A percentile compares a stretch with the other conserved stretches of the same genome.
Evolutionary conservation across 2,888 invertebrate genomes (phyloP).

Genomic region (Meiosimyza platycephala): DNA sequence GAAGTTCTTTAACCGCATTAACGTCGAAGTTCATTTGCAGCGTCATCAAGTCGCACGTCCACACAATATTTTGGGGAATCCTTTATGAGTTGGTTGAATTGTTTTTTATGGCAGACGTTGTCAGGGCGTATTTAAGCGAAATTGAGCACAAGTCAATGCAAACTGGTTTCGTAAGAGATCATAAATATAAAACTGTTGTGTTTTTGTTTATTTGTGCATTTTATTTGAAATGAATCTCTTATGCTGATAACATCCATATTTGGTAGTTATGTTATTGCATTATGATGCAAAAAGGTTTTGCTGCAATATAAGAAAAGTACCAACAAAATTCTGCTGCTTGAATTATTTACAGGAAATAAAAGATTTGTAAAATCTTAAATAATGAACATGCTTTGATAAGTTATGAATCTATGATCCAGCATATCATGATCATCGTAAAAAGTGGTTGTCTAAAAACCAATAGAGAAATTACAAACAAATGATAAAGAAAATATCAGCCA

Average conservation of each 20-base stretch:
- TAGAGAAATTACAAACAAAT: no score
- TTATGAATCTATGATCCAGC: no score
- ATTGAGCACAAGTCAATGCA: neutral
- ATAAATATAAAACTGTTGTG: slow-evolving; percentile 25
- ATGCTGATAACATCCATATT: slow-evolving; percentile 13
- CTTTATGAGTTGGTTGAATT: neutral
- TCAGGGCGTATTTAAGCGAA: neutral
- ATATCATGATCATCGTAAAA: no score
- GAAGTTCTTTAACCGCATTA: no score
- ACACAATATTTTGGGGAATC: slow-evolving; percentile 25
- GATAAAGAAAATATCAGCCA: no score
- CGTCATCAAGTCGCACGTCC: slow-evolving; percentile 7
- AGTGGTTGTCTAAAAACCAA: no score
- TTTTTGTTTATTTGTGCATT: neutral
- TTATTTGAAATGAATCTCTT: slow-evolving; percentile 10
- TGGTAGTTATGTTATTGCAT: slow-evolving; percentile 2
- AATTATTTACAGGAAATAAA: no score
- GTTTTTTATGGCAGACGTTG: neutral
- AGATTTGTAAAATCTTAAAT: no score
- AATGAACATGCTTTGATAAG: no score
- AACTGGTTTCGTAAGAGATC: slow-evolving; percentile 20
- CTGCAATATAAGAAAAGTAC: no score
- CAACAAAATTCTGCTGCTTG: no score
- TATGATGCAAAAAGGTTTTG: neutral
- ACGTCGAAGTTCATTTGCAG: slow-evolving; percentile 2